Evolutionary conservation across 2,888 invertebrate genomes (phyloP), one percentile per base, ranked within the genome.

Genomic region (Stratiomys singularior): DNA sequence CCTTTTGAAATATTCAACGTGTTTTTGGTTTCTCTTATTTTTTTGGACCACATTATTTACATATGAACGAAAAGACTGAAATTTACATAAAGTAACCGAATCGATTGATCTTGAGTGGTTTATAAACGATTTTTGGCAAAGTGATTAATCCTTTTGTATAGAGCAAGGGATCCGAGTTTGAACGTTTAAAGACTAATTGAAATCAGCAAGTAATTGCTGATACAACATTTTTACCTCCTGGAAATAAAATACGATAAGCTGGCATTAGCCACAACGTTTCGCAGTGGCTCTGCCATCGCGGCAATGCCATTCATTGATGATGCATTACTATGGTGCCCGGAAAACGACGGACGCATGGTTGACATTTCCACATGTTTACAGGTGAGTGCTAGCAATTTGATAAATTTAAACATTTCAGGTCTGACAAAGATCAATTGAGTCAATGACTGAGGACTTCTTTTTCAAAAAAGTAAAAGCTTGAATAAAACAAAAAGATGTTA

Each of bases 231-330:
- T 21, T 11, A 1, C 1, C 46, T 44, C 18, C 27, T 69, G 28
- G 69, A 46, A 69, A n/a, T 13, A 15, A 78, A 76, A 69, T 44
- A 77, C 63, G 60, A 79, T 84, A 87, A 85, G 84, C 87, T 87
- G 87, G 87, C 87, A 86, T 84, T 85, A 82, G 83, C 83, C 82
- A 85, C 86, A 83, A 85, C 86, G 81, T 85, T 86, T 83, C 85
- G 86, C 81, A 85, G 87, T 86, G 87, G 87, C 85, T 85, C 86
- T 86, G 87, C 86, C 85, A 84, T 85, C 82, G 88, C 92, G 92
- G 93, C 94, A 91, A 96, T 96, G 96, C 96, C 96, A 90, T 96
- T 96, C 91, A 96, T 96, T 89, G 96, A 96, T 90, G 96, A 96
- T 91, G 96, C 96, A 88, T 91, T 96, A 84, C 90, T 94, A 87